Evolutionary conservation across 2,113 vertebrate genomes (phyloP).

Genomic region (Trematocara zebra): DNA sequence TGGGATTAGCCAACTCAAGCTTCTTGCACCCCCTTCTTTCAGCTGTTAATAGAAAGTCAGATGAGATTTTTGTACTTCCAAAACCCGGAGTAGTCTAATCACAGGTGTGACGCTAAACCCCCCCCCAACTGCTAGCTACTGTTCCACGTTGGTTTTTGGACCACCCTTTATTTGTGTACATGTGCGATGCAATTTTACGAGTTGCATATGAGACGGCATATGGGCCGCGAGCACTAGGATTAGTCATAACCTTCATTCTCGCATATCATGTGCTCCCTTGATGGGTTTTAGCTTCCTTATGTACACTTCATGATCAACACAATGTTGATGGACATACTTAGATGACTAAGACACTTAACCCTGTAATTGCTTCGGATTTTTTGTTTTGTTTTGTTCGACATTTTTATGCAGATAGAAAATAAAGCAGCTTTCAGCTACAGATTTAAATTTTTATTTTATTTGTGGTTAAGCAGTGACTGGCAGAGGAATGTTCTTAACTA

Average conservation of each 20-base stretch:
- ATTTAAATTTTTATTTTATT: not conserved
- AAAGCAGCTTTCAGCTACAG: not conserved
- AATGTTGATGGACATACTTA: not conserved
- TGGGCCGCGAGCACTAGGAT: not conserved
- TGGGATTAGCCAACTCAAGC: not conserved
- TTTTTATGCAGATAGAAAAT: not conserved
- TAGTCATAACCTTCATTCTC: not conserved
- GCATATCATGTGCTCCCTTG: not conserved
- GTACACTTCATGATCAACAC: not conserved
- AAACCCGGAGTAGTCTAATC: not conserved
- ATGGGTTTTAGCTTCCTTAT: not conserved
- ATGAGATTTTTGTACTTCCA: not conserved
- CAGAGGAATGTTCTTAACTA: not conserved
- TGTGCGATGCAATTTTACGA: not conserved
- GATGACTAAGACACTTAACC: not conserved
- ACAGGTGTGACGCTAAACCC: not conserved
- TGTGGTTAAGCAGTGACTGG: not conserved
- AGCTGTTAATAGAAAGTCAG: not conserved
- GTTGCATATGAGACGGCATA: not conserved
- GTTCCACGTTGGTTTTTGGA: not conserved
- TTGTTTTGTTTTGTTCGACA: not conserved
- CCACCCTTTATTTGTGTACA: conserved; percentile 19
- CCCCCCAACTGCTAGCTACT: not conserved
- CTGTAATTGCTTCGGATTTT: not conserved
- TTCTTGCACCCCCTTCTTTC: not conserved